Base-by-base conservation (phyloP, 2,113 vertebrate genomes). In the Heptranchias perlo region DNA sequence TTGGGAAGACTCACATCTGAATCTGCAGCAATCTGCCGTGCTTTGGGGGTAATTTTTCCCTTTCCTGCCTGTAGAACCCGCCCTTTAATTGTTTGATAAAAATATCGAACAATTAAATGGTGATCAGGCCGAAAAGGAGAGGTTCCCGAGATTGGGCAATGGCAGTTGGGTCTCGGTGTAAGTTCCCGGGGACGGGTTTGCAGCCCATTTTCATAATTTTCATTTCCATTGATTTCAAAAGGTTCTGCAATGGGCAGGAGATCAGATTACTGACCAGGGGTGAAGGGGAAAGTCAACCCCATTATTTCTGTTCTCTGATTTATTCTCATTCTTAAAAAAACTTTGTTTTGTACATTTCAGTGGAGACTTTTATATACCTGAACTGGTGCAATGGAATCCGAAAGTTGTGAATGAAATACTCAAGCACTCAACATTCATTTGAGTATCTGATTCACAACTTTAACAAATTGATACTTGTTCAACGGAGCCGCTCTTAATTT, bases 391-490 rank as follows among this genome's bases (percentile, higher is more conserved):
- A 92, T 61, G 13, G 54, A 61, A 92, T n/a, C 28, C 49, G 11
- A 18, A 61, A 14, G 3, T 92, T 92, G 52, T 35, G 31, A 92
- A 92, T 92, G 31, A 58, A 61, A 39, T 58, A 18, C 52, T 92
- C 35, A 35, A 92, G 52, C 54, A 13, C 31, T 92, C 52, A 35
- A 61, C 35, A 4, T 61, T 61, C 54, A 1, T 92, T 35, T 92
- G 54, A 92, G 18, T n/a, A 61, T 61, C 52, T 92, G 52, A 92
- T 31, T 92, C 87, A 61, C 16, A 14, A 35, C 54, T 92, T 61
- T 92, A 92, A 92, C 52, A 92, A 92, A 61, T 58, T 92, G 87
- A 61, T 61, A 35, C 52, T 35, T 89, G 86, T 28, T 89, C 49
- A 52, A 49, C 11, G 52, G 10, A 31, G 23, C 86, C 21, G 87